Conservation (phyloP, 1,140 invertebrate genomes). For the Spodoptera frugiperda region DNA sequence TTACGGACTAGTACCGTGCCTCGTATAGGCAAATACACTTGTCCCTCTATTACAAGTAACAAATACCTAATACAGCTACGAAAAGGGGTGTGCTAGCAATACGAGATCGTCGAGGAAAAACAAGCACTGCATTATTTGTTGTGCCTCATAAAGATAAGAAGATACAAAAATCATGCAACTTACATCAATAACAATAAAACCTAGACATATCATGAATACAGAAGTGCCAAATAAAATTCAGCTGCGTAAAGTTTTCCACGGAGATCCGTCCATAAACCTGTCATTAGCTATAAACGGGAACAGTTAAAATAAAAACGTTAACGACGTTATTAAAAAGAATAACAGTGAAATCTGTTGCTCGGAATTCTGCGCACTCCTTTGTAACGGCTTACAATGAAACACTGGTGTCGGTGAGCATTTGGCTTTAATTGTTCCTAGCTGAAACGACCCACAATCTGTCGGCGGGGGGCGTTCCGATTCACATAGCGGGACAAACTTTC, state of each 20-base stretch:
- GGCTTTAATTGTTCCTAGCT: conserved; percentile 56
- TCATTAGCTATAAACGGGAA: conserved; percentile 31
- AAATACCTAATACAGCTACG: too few species aligned
- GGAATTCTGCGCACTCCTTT: conserved; percentile 49
- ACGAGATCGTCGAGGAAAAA: too few species aligned
- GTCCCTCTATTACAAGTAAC: too few species aligned
- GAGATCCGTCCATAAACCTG: conserved; percentile 24
- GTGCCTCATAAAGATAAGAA: too few species aligned
- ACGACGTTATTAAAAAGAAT: conserved; percentile 45
- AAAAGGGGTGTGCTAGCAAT: too few species aligned
- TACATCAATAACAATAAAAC: conserved; percentile 16
- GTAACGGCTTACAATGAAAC: conserved; percentile 51
- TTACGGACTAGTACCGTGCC: too few species aligned
- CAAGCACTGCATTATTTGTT: too few species aligned
- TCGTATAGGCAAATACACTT: too few species aligned
- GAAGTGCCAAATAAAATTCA: conserved; percentile 12
- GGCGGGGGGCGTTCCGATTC: conserved; percentile 24
- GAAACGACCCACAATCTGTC: conserved; percentile 52
- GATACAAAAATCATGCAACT: not conserved
- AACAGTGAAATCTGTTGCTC: conserved; percentile 47
- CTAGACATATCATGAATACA: conserved; percentile 21
- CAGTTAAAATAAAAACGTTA: conserved; percentile 42
- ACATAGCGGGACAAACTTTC: conserved; percentile 51
- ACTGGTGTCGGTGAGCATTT: conserved; percentile 50
- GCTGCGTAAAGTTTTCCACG: not conserved